Evolutionary conservation across 2,888 invertebrate genomes (phyloP), one percentile per base, ranked within the genome.

Genomic region (Syrphus vitripennis): DNA sequence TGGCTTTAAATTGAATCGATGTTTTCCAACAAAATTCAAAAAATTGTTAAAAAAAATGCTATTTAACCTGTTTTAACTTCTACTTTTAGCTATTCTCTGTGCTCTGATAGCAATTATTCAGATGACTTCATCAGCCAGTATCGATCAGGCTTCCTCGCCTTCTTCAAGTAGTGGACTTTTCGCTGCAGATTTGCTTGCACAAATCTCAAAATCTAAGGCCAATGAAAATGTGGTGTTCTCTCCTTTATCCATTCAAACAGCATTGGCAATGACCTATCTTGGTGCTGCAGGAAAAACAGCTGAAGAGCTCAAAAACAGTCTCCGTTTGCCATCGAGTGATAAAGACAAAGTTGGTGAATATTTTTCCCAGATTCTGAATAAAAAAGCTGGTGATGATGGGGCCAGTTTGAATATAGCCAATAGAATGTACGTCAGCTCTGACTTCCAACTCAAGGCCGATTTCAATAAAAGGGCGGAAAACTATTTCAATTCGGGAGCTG

Each of bases 211-310:
- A 3, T 53, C 67, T 0, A 78, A 75, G 14, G 4, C 48, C 0
- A 14, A 67, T 0, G 94, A 94, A 45, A 97, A 97, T 91, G 93
- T 96, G 69, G 92, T 97, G 12, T 90, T 96, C 67, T 97, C 97
- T 0, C 97, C 97, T 0, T 92, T 97, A 72, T 96, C 96, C 12
- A 91, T 97, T 83, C 96, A 97, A 91, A 91, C 96, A 81, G 95
- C 95, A 0, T 89, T 97, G 75, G 95, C 95, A 0, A 94, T 97
- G 88, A 93, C 96, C 2, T 95, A 94, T 75, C 95, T 96, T 90
- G 97, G 96, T 0, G 94, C 97, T 0, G 93, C 93, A 0, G 95
- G 95, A 0, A 83, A 91, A n/a, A 92, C 91, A 5, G 91, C 90
- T 0, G 83, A 88, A 0, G 91, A 92, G 83, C 79, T 92, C 19